Evolutionary conservation across 2,797 vertebrate genomes (phyloP), one percentile per base, ranked within the genome.

Genomic region (Cyclopterus lumpus): DNA sequence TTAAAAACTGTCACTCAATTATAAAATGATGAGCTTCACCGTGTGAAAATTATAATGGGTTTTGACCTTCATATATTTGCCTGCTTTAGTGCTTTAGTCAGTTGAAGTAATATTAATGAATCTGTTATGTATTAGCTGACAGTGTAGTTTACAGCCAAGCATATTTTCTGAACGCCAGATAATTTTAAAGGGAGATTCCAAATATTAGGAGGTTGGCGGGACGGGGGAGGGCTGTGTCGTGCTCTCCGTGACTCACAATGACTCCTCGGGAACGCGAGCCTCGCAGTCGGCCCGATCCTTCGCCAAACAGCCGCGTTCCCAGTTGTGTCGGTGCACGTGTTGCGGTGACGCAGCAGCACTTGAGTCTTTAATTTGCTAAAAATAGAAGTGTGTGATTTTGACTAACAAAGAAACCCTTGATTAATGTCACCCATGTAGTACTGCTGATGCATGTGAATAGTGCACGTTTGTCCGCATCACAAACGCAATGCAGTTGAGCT

Each of bases 171-270:
- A 22, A 16, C 3, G 38, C 12, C 44, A 66, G 74, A 61, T 74
- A 12, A n/a, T n/a, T 87, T 86, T 79, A 59, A 70, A 36, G 20
- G 64, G 68, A 73, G 77, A 81, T 36, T 88, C 75, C 51, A 58
- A 57, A 86, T 77, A 60, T 73, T n/a, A 36, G 51, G 20, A 48
- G 4, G 38, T 14, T 15, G 12, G 40, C 55, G 3, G 62, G 51
- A 74, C 9, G n/a, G 34, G 48, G 36, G 68, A 63, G 67, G 51
- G 48, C 22, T 46, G 74, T 72, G 86, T 63, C 11, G 42, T 28
- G 75, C 66, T 80, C 48, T n/a, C 63, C 15, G 70, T 91, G 92
- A 93, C 83, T 92, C 87, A 93, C 73, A 75, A 86, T 89, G 90
- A 90, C 82, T 90, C 68, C 72, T 77, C 49, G 16, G 79, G 79